Percentiles rank a stretch among this genome's conserved stretches.
These are phyloP conservation scores for Trissonchulus latispiculum DNA, from an alignment of 2,888 invertebrate species.

Conservation along the genomic window DNA sequence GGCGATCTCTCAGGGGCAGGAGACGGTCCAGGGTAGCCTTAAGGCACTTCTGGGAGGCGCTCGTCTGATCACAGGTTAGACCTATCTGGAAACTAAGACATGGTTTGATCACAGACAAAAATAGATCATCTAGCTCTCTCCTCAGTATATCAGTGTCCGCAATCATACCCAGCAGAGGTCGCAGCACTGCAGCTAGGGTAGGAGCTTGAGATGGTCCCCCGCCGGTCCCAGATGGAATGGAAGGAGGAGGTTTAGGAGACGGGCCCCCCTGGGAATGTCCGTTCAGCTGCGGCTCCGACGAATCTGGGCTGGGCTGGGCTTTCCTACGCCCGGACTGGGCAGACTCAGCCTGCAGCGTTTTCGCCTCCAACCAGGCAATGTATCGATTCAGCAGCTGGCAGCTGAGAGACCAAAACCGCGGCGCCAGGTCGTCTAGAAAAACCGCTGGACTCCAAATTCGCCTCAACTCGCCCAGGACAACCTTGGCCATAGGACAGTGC, in stretches of 20 bases:
- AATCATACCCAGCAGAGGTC: not conserved
- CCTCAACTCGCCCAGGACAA: constrained; percentile 25
- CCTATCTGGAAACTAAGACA: not conserved
- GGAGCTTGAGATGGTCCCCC: no score
- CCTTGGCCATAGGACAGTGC: not conserved
- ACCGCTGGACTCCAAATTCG: constrained; percentile 62
- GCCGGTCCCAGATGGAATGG: no score
- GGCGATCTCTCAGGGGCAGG: no score
- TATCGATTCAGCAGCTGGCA: constrained; percentile 72
- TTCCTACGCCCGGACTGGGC: no score
- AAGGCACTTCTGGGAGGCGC: not conserved
- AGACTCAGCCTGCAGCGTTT: not conserved
- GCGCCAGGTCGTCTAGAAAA: constrained; percentile 64
- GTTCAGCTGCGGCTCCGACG: not conserved
- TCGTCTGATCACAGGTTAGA: not conserved
- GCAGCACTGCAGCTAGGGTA: not conserved
- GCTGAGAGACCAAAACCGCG: constrained; percentile 70
- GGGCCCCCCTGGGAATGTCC: not conserved
- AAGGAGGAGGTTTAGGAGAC: no score
- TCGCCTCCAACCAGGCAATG: constrained; percentile 22
- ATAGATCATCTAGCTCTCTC: not conserved
- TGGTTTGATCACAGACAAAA: not conserved
- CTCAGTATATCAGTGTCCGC: no score
- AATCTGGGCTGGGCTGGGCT: no score
- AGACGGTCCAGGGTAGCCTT: not conserved